Evolutionary conservation across 2,797 vertebrate species (phyloP).

Genomic region (Anguilla megastoma): DNA sequence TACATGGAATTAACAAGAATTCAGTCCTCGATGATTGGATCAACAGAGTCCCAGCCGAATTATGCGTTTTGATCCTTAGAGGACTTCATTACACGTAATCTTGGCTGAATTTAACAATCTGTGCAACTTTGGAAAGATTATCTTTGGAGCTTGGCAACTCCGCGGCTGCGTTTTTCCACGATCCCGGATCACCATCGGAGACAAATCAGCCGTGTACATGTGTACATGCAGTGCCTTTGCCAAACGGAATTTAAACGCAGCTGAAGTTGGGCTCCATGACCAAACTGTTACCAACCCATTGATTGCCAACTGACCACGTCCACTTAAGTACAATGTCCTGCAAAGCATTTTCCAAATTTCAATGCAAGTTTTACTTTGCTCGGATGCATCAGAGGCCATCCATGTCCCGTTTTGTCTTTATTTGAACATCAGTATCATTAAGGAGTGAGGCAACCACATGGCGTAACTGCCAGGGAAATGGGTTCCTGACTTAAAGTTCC

Average conservation of each 20-base stretch:
- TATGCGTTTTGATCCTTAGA: neutral
- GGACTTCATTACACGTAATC: neutral
- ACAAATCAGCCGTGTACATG: neutral
- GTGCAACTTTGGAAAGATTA: neutral
- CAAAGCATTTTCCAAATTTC: neutral
- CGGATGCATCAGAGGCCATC: neutral
- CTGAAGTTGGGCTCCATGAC: neutral
- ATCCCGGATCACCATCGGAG: neutral
- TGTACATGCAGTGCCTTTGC: neutral
- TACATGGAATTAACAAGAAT: neutral
- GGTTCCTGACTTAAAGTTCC: neutral
- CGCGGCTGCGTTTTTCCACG: too few relatives aligned
- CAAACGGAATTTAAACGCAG: neutral
- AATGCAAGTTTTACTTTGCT: neutral
- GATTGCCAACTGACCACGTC: neutral
- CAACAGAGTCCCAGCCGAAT: neutral
- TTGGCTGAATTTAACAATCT: neutral
- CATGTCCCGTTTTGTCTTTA: neutral
- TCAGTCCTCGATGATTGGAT: neutral
- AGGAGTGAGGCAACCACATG: neutral
- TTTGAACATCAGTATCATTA: neutral
- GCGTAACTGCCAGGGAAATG: neutral
- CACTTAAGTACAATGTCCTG: conserved; percentile 6
- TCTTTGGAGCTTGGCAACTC: neutral
- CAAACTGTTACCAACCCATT: neutral